A percentile compares a stretch with the other conserved stretches of the same genome.
phyloP scores from a whole-genome alignment of 2,113 vertebrate genomes.

The Halcyon malimbica region DNA sequence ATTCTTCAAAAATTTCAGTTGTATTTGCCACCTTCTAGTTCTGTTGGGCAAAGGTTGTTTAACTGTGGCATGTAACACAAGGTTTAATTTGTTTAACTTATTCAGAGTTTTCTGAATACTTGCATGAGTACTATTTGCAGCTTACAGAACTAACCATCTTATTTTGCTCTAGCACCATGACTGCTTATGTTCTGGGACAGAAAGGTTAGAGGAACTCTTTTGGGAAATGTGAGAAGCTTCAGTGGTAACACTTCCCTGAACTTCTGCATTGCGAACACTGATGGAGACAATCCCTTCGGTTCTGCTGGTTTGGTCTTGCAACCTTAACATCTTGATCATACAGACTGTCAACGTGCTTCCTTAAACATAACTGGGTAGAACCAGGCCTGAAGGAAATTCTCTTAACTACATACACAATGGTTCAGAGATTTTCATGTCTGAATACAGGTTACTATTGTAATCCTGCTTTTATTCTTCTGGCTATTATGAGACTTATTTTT shows the following conservation, averaged over 20 bases:
- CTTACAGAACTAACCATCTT: not conserved
- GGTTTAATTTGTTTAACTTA: not conserved
- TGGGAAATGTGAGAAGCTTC: not conserved
- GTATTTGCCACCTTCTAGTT: not conserved
- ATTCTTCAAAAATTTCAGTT: not conserved
- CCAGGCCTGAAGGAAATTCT: not conserved
- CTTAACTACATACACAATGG: not conserved
- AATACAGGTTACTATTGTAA: not conserved
- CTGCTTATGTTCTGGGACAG: not conserved
- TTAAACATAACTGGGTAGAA: not conserved
- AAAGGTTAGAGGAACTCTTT: not conserved
- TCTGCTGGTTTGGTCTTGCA: not conserved
- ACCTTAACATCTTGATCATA: not conserved
- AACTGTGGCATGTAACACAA: not conserved
- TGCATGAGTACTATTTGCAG: not conserved
- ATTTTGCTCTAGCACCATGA: not conserved
- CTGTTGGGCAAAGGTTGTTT: not conserved
- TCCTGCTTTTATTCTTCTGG: not conserved
- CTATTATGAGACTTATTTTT: not conserved
- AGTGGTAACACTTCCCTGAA: not conserved
- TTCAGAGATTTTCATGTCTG: not conserved
- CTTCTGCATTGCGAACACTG: not conserved
- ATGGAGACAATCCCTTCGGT: not conserved
- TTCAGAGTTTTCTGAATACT: not conserved
- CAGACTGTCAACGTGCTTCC: not conserved